Evolutionary conservation across 2,113 vertebrate species (phyloP), one percentile per base, ranked within the genome.

Genomic region (Acanthisitta chloris): DNA sequence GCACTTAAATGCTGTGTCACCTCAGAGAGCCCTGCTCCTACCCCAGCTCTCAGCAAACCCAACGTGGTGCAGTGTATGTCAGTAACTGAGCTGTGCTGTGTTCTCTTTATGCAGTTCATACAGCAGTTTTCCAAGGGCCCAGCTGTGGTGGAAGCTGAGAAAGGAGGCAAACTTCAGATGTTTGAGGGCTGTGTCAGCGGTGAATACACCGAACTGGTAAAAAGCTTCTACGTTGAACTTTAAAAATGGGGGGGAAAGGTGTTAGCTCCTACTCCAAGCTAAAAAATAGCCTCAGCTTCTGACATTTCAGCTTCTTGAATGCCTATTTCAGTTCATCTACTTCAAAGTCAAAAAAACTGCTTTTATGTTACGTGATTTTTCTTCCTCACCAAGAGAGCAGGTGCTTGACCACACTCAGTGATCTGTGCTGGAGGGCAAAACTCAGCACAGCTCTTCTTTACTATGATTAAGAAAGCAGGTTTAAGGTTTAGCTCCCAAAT

Each of bases 121-220:
- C 95, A 98, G 76, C 96, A 96, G 55, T 98, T 97, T 92, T 98
- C 97, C 26, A 98, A 97, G 66, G 69, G 95, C 86, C 52, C 95
- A 55, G 98, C 97, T 34, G 85, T 97, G 82, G 86, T 98, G 45
- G 96, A 98, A 95, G 96, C 96, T 24, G 97, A 97, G 97, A 98
- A 92, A 29, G 97, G 97, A 94, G 97, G 97, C 43, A 97, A 88
- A 72, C 96, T 98, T 25, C 97, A 95, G 34, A 98, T 98, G 97
- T 98, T 98, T 81, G 88, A 96, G 61, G 98, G 98, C 26, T 96
- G 84, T 10, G 88, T 98, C 96, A 96, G 94, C 0, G 96, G 97
- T 33, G 96, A 98, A 91, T 98, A 97, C 2, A 28, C 88, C 64
- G 97, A 98, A 94, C 2, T 98, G 98, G 97, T 98, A 97, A 97